Evolutionary conservation across 2,113 vertebrate genomes (phyloP).

Genomic region (Aythya baeri): DNA sequence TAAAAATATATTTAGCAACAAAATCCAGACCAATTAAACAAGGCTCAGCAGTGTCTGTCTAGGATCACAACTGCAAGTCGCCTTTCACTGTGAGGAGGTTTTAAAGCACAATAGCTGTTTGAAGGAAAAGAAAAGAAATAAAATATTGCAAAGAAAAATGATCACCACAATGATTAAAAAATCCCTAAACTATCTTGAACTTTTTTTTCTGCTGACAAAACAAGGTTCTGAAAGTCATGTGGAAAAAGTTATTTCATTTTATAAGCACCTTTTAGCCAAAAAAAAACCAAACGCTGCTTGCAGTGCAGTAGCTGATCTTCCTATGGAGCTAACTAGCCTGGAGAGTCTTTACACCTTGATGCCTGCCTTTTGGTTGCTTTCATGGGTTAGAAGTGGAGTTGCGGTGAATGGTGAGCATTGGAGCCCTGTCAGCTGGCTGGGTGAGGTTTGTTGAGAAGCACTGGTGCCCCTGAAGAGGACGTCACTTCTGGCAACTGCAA

Average conservation of each 20-base stretch:
- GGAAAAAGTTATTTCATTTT: conserved; percentile 64
- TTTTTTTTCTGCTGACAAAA: conserved; percentile 52
- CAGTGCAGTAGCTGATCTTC: conserved; percentile 7
- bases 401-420: fast-evolving
- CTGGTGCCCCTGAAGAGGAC: neutral
- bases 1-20: neutral
- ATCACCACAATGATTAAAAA: neutral
- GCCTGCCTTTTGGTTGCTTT: neutral
- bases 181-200: conserved; percentile 25
- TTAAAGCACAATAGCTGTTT: neutral
- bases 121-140: neutral
- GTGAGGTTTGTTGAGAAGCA: neutral
- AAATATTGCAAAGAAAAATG: neutral
- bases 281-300: neutral
- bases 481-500: neutral
- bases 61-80: neutral
- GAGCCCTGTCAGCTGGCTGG: neutral
- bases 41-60: neutral
- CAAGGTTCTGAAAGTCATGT: conserved; percentile 52
- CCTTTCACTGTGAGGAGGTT: neutral
- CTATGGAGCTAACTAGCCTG: neutral
- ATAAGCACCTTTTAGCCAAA: conserved; percentile 54
- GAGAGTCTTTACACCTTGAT: neutral
- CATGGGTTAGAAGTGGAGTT: neutral
- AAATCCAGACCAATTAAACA: conserved; percentile 3